Conservation (phyloP, 2,797 vertebrate species). For the Pipistrellus nathusii region DNA sequence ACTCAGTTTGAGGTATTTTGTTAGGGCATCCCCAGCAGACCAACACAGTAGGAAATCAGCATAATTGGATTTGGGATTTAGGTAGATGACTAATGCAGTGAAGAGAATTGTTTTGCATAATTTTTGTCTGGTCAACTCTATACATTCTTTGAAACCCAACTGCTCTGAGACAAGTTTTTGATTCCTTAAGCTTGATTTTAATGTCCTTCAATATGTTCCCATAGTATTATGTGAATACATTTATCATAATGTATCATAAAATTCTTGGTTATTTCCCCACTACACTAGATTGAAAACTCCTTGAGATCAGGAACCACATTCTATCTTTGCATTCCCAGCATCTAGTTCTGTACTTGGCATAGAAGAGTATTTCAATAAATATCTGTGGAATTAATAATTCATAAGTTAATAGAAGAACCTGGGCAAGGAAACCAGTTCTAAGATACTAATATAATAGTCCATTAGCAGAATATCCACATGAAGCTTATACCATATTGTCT, state of each 20-base stretch:
- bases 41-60: neutral
- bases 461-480: neutral
- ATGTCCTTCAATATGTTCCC: neutral
- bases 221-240: neutral
- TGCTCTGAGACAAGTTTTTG: slow-evolving; percentile 43
- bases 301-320: neutral
- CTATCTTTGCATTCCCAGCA: slow-evolving; percentile 31
- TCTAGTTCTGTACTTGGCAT: neutral
- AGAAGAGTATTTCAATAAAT: slow-evolving; percentile 23
- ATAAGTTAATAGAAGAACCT: neutral
- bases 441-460: neutral
- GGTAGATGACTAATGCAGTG: neutral
- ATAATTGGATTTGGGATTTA: neutral
- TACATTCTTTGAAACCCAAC: neutral
- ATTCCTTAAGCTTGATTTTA: slow-evolving; percentile 49
- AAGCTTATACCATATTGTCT: slow-evolving; percentile 10
- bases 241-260: neutral
- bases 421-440: slow-evolving; percentile 15
- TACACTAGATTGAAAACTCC: neutral
- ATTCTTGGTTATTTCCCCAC: neutral
- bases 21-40: neutral
- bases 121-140: neutral
- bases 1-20: neutral
- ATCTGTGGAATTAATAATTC: slow-evolving; percentile 39
- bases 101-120: neutral